phyloP scores from a whole-genome alignment of 35 echinoderm and acorn worm genomes.

The Nesometra sesokonis region DNA sequence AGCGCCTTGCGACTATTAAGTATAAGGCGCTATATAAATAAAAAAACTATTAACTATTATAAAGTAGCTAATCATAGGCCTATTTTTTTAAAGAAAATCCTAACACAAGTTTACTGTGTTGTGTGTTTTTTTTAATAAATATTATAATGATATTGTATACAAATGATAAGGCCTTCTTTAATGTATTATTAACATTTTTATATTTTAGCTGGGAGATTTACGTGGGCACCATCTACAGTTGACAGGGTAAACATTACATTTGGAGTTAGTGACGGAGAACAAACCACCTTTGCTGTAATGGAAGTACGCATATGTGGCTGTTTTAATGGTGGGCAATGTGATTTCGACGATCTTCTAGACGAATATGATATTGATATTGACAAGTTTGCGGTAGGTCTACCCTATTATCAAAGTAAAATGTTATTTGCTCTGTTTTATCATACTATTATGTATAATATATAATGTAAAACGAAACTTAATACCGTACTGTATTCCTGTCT shows the following conservation, averaged over 20 bases:
- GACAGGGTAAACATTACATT: slow-evolving; percentile 43
- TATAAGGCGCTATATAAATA: too few relatives aligned
- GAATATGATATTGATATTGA: slow-evolving; percentile 28
- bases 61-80: too few relatives aligned
- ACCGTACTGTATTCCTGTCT: too few relatives aligned
- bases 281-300: slow-evolving; percentile 8
- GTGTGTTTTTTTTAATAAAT: too few relatives aligned
- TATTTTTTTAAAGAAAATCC: too few relatives aligned
- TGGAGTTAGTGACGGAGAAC: slow-evolving; percentile 38
- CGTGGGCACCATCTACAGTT: slow-evolving; percentile 42
- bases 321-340: slow-evolving; percentile 53
- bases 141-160: too few relatives aligned
- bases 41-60: too few relatives aligned
- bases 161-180: too few relatives aligned
- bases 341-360: slow-evolving; percentile 41
- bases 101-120: too few relatives aligned
- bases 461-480: too few relatives aligned
- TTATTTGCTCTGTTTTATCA: background rate
- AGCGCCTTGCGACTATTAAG: too few relatives aligned
- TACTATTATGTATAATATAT: background rate
- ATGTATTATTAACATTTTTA: background rate
- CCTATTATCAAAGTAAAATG: background rate
- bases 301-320: slow-evolving; percentile 58
- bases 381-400: slow-evolving; percentile 57
- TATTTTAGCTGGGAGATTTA: slow-evolving; percentile 49